A percentile compares a stretch with the other conserved stretches of the same genome.
These are phyloP conservation scores for Epinephelus cyanopodus DNA, from an alignment of 2,113 vertebrate species.

Conservation along the genomic window DNA sequence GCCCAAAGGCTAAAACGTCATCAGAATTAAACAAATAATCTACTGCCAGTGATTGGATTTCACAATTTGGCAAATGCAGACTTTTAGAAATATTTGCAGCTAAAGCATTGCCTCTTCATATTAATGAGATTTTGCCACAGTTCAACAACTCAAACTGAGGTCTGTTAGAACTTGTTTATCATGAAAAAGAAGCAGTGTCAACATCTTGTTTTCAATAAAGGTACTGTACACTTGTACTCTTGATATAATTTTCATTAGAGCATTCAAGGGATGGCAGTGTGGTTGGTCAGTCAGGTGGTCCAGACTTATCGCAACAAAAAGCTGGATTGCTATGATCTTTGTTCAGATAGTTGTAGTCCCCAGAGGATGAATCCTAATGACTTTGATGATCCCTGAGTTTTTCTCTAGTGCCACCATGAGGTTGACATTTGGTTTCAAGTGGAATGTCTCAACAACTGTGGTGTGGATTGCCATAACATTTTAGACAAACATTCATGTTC, in stretches of 20 bases:
- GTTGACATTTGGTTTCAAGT: too few relatives aligned
- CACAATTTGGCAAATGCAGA: constrained; percentile 1
- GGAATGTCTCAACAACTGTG: too few relatives aligned
- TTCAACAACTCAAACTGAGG: neutral
- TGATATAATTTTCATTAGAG: too few relatives aligned
- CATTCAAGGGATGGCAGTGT: neutral
- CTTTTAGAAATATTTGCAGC: neutral
- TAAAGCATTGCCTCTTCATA: neutral
- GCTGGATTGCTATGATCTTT: neutral
- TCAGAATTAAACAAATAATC: too few relatives aligned
- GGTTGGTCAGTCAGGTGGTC: neutral
- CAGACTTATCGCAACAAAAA: neutral
- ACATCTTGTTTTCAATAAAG: neutral
- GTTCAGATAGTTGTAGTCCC: neutral
- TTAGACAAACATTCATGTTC: too few relatives aligned
- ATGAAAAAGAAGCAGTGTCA: neutral
- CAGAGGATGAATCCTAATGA: too few relatives aligned
- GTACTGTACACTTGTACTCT: too few relatives aligned
- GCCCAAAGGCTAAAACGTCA: too few relatives aligned
- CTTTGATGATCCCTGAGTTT: too few relatives aligned
- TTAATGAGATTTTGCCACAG: neutral
- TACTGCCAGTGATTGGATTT: neutral
- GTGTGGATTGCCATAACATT: too few relatives aligned
- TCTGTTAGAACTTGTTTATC: neutral
- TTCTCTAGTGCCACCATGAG: too few relatives aligned